Evolutionary conservation across 2,113 vertebrate species (phyloP).

Genomic region (Fregetta grallaria): DNA sequence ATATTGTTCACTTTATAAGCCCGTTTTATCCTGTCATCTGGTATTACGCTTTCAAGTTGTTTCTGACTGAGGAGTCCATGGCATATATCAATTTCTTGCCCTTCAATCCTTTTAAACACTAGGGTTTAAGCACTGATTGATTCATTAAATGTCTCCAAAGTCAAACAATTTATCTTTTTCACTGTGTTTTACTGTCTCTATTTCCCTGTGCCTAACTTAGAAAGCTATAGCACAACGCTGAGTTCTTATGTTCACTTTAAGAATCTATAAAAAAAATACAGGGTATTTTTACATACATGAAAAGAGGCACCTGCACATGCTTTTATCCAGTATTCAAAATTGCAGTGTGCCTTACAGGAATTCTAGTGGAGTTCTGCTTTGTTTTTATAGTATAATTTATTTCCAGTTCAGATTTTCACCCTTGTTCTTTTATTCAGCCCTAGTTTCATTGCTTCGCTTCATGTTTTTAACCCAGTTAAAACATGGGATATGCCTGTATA

Average conservation of each 20-base stretch:
- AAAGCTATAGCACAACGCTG: background rate
- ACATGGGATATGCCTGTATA: background rate
- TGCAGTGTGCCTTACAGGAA: background rate
- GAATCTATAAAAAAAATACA: background rate
- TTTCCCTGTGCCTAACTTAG: background rate
- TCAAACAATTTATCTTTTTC: background rate
- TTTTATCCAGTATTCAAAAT: background rate
- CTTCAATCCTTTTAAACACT: background rate
- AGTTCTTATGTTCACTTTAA: background rate
- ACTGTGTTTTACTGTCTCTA: background rate
- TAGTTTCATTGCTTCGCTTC: background rate
- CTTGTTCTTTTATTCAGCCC: background rate
- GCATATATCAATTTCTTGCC: background rate
- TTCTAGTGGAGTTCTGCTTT: background rate
- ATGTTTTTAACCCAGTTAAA: background rate
- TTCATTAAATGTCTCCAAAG: slow-evolving; percentile 8
- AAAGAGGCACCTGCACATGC: background rate
- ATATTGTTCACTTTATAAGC: background rate
- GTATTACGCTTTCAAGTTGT: background rate
- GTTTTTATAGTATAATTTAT: background rate
- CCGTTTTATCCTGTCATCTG: slow-evolving; percentile 12
- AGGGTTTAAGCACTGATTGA: background rate
- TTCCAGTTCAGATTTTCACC: background rate
- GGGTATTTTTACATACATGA: background rate
- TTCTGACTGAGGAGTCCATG: background rate